Percentiles rank a stretch among this genome's conserved stretches.
Evolutionary conservation across 2,113 vertebrate species (phyloP).

Genomic region (Limnothrissa miodon): DNA sequence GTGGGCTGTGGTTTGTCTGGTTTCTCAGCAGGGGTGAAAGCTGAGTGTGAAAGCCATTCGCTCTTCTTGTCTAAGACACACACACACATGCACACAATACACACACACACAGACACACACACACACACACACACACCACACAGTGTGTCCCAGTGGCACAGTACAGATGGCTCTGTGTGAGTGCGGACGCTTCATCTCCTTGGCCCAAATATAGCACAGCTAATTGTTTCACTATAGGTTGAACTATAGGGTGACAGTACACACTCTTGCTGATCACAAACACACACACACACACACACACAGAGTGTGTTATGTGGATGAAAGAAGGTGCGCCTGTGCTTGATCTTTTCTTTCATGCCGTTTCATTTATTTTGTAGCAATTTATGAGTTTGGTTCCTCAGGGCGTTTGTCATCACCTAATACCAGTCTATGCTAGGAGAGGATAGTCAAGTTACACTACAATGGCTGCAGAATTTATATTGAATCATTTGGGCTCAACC

Average conservation of each 20-base stretch:
- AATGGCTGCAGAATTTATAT: no score
- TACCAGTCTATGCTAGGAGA: no score
- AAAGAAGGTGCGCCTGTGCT: not conserved
- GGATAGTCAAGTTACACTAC: no score
- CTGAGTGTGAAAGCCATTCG: slow-evolving; percentile 41
- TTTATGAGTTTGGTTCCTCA: not conserved
- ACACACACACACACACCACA: slow-evolving; percentile 2
- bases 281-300: not conserved
- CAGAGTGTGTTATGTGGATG: not conserved
- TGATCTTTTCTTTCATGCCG: not conserved
- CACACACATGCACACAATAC: not conserved
- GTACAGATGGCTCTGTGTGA: not conserved
- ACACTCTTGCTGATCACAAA: not conserved
- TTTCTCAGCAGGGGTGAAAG: slow-evolving; percentile 39
- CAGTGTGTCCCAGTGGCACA: not conserved
- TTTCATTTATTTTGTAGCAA: not conserved
- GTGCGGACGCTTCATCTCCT: not conserved
- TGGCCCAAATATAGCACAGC: not conserved
- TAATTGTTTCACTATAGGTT: not conserved
- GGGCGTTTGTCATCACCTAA: not conserved
- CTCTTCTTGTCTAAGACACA: not conserved
- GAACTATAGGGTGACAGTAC: not conserved
- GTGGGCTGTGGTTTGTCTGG: slow-evolving; percentile 30
- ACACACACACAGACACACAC: not conserved
- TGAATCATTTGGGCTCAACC: no score